Base-by-base conservation (phyloP, 2,888 invertebrate species). In the Orthosia gothica region DNA sequence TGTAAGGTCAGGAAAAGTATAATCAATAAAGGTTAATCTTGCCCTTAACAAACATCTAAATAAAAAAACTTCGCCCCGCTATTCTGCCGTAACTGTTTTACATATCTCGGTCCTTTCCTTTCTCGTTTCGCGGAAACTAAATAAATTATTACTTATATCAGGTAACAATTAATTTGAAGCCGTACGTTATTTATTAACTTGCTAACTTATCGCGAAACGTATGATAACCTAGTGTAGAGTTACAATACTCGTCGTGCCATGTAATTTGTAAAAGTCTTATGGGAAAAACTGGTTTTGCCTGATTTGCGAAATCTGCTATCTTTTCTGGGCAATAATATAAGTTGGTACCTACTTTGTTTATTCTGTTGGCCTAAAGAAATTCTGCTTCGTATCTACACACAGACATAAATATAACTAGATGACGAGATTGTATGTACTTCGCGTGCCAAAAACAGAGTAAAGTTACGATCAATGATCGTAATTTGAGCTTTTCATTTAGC, bases 111-210 rank as follows among this genome's bases (percentile, higher is more conserved):
- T 69, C 66, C 59, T 47, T 47, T 69, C 69, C 20, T 83, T 84
- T 84, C 61, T 61, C 55, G 67, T 57, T 63, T 74, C 45, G 59
- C 63, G 67, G 54, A 71, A 57, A 72, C 54, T 72, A 64, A 70
- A 65, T 69, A 70, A 67, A 77, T 69, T 57, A 76, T 66, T 23
- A 50, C 57, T 32, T 7, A 52, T 59, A 82, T 66, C 75, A 54
- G 65, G 65, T 62, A 71, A 80, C 70, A 75, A 82, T 83, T 67
- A 82, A 82, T 80, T 83, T 79, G 40, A 15, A 57, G 18, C 49
- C 32, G 18, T 74, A 15, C 9, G 49, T 74, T 5, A 83, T 80
- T 74, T 59, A 80, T 83, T 61, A 52, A 11, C 20, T 47, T 20
- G 20, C 20, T 16, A 47, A 54, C 7, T 32, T 18, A 65, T 69